These are phyloP conservation scores for Chrysomallon squamiferum DNA, from an alignment of 1,140 invertebrate genomes.

Conservation along the genomic window DNA sequence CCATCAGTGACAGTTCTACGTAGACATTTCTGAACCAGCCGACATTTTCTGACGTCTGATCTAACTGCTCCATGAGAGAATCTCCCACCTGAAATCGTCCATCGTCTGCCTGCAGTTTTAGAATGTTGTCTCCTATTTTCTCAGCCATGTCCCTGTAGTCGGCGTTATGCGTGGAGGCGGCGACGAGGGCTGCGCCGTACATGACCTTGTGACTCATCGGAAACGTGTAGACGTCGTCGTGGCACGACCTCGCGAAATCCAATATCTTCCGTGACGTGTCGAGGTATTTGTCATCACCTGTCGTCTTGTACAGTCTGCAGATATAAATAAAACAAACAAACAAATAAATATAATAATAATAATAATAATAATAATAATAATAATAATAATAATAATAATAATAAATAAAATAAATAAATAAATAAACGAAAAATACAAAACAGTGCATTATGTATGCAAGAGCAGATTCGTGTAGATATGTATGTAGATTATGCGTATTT, in stretches of 20 bases:
- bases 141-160: slow-evolving; percentile 2
- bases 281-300: background rate
- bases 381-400: too few relatives aligned
- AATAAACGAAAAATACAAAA: too few relatives aligned
- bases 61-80: background rate
- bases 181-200: slow-evolving; percentile 4
- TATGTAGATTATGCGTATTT: too few relatives aligned
- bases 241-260: background rate
- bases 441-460: too few relatives aligned
- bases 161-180: background rate
- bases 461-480: too few relatives aligned
- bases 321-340: too few relatives aligned
- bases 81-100: background rate
- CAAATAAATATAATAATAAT: too few relatives aligned
- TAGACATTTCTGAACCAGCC: slow-evolving; percentile 6
- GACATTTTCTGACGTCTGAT: slow-evolving; percentile 5
- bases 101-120: background rate
- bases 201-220: slow-evolving; percentile 3
- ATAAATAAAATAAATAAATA: too few relatives aligned
- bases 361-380: too few relatives aligned
- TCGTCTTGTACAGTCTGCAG: background rate
- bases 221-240: background rate
- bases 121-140: slow-evolving; percentile 2
- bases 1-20: background rate
- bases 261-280: background rate